These are phyloP conservation scores for Ivindomyrus marchei DNA, from an alignment of 2,113 vertebrate species.

Conservation along the genomic window DNA sequence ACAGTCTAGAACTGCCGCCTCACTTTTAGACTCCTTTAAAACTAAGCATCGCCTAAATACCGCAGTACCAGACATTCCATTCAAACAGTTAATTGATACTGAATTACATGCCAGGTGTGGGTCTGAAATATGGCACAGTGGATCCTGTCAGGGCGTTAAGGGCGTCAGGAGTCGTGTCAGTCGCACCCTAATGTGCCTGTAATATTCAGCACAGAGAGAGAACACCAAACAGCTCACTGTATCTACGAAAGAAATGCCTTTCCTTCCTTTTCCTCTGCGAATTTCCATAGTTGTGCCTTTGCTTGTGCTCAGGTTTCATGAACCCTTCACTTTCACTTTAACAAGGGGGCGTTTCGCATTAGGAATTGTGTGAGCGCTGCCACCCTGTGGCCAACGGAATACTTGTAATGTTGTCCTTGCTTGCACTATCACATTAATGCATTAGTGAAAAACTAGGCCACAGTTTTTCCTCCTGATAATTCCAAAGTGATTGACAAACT, in stretches of 20 bases:
- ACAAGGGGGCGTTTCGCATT: not conserved
- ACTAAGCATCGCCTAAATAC: not conserved
- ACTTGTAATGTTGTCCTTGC: slow-evolving; percentile 15
- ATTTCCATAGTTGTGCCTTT: not conserved
- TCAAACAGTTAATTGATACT: not conserved
- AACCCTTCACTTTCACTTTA: not conserved
- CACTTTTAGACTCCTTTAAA: not conserved
- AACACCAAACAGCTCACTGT: not conserved
- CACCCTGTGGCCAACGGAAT: slow-evolving; percentile 38
- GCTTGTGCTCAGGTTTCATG: not conserved
- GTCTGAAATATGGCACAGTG: not conserved
- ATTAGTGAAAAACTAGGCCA: not conserved
- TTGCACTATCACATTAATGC: not conserved
- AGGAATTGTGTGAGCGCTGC: slow-evolving; percentile 28
- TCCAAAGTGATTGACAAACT: not conserved
- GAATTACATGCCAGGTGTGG: not conserved
- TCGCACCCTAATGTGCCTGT: not conserved
- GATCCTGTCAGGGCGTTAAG: not conserved
- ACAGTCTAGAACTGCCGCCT: not conserved
- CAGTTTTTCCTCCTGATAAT: not conserved
- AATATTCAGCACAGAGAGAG: not conserved
- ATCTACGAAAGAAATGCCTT: not conserved
- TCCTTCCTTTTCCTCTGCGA: not conserved
- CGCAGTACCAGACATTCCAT: not conserved
- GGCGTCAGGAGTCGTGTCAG: not conserved